A percentile compares a stretch with the other conserved stretches of the same genome.
Evolutionary conservation across 2,113 vertebrate genomes (phyloP).

Genomic region (Jaculus jaculus): DNA sequence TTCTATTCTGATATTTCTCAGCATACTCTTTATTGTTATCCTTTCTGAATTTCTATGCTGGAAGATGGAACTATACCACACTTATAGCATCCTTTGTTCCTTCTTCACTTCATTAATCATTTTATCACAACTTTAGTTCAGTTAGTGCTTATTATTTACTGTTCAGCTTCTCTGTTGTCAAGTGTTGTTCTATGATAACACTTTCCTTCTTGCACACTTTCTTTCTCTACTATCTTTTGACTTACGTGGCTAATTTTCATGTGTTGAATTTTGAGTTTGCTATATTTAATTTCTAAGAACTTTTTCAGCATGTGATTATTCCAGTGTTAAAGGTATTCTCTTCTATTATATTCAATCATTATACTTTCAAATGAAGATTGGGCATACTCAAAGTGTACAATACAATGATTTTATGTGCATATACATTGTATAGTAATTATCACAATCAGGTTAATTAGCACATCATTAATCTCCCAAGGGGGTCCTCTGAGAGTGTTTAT

Average conservation of each 20-base stretch:
- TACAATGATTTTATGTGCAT: neutral
- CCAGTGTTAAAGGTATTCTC: neutral
- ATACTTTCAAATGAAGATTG: neutral
- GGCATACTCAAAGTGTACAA: neutral
- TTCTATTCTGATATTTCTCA: neutral
- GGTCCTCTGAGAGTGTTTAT: neutral
- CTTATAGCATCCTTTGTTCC: accelerated
- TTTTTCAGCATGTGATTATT: neutral
- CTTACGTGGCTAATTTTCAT: neutral
- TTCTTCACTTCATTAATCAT: neutral
- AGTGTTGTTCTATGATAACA: neutral
- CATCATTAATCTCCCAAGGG: accelerated
- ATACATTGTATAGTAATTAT: too few species aligned
- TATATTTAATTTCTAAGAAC: neutral
- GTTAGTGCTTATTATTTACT: neutral
- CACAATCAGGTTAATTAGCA: too few species aligned
- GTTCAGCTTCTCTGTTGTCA: neutral
- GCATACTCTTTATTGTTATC: neutral
- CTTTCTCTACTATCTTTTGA: neutral
- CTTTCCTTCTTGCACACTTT: neutral
- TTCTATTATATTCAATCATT: neutral
- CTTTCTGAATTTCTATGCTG: neutral
- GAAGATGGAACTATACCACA: neutral
- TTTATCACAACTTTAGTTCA: neutral
- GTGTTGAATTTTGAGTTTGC: neutral